Evolutionary conservation across 2,113 vertebrate genomes (phyloP), one percentile per base, ranked within the genome.

Genomic region (Vicugna pacos): DNA sequence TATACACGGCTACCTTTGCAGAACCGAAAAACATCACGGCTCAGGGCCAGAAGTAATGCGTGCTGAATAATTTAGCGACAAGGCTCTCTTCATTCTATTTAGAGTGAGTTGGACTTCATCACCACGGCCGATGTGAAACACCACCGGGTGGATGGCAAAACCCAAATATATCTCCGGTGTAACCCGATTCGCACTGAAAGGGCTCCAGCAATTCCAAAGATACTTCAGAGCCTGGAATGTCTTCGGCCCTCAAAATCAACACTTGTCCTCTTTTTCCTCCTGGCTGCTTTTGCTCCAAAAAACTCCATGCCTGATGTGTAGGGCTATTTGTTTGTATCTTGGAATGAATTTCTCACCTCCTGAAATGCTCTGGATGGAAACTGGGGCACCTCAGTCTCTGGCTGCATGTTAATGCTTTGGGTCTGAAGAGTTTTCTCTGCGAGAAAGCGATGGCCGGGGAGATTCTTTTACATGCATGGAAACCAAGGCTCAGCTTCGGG

Each of bases 41-140:
- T 97, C 95, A 77, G 79, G 97, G 98, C 98, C 95, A 92, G 98
- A 98, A 98, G 98, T 97, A 98, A 98, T 94, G 87, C 88, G 80
- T 79, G 96, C 98, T 99, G 98, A 99, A 99, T 98, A 99, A 99
- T 99, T 98, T 97, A 99, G 64, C 89, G 97, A 86, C 84, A 97
- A 94, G 95, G 93, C 97, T 93, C 93, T 98, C 97, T 93, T 95
- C 96, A 38, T 98, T 98, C 98, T 98, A 97, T 98, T 98, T 98
- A 97, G 98, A 98, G 97, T 94, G 97, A 98, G 97, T 96, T 97
- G 96, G 94, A 98, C 83, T 95, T 97, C 89, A 93, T 95, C 98
- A 95, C 98, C 62, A 32, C 80, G 97, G 96, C 98, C 95, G 58
- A 89, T 58, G 94, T 38, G 75, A 97, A 98, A 93, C 60, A 89